Evolutionary conservation across 2,797 vertebrate species (phyloP).

Genomic region (Coluber constrictor): DNA sequence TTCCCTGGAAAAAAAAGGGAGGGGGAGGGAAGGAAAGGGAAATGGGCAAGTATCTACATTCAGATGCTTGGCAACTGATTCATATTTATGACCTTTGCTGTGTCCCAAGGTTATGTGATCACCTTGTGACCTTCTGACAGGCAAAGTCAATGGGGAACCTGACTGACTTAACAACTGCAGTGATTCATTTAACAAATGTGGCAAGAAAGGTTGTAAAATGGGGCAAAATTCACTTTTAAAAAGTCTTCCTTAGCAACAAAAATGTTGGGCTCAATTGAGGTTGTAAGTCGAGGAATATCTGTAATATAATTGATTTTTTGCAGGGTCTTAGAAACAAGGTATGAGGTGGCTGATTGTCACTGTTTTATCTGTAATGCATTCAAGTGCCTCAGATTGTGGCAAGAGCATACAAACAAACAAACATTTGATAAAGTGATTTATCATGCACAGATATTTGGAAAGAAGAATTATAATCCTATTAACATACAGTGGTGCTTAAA

Average conservation of each 20-base stretch:
- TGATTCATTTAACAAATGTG: not conserved
- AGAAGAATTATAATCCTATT: not conserved
- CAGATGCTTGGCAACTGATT: not conserved
- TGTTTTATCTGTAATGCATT: not conserved
- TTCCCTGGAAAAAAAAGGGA: too few species aligned
- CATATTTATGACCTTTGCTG: not conserved
- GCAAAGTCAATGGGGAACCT: not conserved
- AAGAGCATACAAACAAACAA: not conserved
- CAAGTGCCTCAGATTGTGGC: not conserved
- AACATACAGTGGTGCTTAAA: not conserved
- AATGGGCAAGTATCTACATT: not conserved
- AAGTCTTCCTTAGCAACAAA: not conserved
- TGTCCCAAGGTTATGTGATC: not conserved
- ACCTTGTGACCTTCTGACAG: not conserved
- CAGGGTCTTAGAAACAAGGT: not conserved
- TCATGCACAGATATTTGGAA: not conserved
- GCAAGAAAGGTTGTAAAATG: not conserved
- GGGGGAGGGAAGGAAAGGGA: too few species aligned
- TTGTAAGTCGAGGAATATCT: not conserved
- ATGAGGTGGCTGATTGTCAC: not conserved
- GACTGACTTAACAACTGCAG: not conserved
- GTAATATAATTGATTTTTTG: not conserved
- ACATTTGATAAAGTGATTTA: not conserved
- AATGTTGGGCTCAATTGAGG: not conserved
- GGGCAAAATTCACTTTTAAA: not conserved